These are phyloP conservation scores for Fragariocoptes setiger DNA, from an alignment of 1,140 invertebrate species.

Conservation along the genomic window DNA sequence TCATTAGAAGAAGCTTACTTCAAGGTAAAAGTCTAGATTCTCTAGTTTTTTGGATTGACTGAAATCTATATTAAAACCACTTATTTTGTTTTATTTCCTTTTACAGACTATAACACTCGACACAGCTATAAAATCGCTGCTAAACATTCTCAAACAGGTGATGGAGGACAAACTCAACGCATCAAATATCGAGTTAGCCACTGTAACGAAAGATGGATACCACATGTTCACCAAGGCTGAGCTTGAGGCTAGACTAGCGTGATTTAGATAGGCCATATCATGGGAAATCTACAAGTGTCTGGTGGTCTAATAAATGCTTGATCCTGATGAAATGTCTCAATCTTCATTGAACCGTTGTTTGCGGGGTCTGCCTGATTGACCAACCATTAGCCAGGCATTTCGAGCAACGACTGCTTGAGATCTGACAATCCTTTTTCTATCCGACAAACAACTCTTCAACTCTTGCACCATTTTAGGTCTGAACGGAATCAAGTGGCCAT, in stretches of 20 bases:
- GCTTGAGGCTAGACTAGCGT: slow-evolving; percentile 29
- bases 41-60: not conserved
- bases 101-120: slow-evolving; percentile 74
- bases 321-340: too few species aligned
- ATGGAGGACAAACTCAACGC: slow-evolving; percentile 98
- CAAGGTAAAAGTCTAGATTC: slow-evolving; percentile 23
- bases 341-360: too few species aligned
- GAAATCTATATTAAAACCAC: not conserved
- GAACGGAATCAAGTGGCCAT: not conserved
- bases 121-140: slow-evolving; percentile 60
- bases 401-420: not conserved
- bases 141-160: slow-evolving; percentile 91
- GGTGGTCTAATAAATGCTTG: too few species aligned
- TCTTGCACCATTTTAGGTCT: not conserved
- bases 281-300: too few species aligned
- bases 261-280: too few species aligned
- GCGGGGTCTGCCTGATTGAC: too few species aligned
- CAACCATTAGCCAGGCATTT: not conserved
- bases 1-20: slow-evolving; percentile 59
- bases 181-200: slow-evolving; percentile 82
- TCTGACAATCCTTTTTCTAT: not conserved
- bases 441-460: not conserved
- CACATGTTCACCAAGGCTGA: slow-evolving; percentile 67
- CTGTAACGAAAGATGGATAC: slow-evolving; percentile 52
- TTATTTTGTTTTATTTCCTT: slow-evolving; percentile 10